phyloP scores from a whole-genome alignment of 2,888 invertebrate species.

The Dicyrtomina minuta region DNA sequence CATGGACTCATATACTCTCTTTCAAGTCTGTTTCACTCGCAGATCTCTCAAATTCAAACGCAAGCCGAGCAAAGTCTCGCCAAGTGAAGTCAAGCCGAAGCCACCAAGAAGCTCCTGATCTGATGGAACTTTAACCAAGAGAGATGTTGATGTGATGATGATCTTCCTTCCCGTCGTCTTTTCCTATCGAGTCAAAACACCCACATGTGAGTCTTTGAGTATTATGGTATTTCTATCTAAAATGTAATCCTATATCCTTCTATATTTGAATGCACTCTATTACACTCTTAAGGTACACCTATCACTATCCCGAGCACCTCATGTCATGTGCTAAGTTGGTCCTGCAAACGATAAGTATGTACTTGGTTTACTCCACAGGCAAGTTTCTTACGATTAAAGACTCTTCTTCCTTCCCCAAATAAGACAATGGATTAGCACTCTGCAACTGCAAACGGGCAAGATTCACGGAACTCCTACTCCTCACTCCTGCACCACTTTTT shows the following conservation, averaged over 20 bases:
- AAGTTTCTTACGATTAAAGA: no score
- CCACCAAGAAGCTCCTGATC: neutral
- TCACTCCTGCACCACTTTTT: no score
- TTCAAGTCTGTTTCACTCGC: neutral
- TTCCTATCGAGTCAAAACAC: conserved; percentile 10
- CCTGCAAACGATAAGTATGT: no score
- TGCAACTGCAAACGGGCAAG: no score
- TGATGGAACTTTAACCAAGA: neutral
- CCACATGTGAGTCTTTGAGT: conserved; percentile 2
- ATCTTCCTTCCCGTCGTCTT: neutral
- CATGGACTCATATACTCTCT: neutral
- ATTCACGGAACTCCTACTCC: no score
- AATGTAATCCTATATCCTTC: neutral
- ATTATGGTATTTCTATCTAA: neutral
- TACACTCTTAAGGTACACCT: no score
- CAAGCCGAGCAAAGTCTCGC: neutral
- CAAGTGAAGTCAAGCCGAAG: neutral
- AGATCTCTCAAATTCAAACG: neutral
- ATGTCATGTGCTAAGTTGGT: no score
- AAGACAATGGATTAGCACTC: no score
- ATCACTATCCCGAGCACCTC: no score
- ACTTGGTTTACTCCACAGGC: no score
- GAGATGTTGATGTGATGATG: neutral
- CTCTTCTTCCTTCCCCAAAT: no score
- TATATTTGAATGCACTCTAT: neutral